Evolutionary conservation across 2,113 vertebrate genomes (phyloP).

Genomic region (Gymnorhina tibicen): DNA sequence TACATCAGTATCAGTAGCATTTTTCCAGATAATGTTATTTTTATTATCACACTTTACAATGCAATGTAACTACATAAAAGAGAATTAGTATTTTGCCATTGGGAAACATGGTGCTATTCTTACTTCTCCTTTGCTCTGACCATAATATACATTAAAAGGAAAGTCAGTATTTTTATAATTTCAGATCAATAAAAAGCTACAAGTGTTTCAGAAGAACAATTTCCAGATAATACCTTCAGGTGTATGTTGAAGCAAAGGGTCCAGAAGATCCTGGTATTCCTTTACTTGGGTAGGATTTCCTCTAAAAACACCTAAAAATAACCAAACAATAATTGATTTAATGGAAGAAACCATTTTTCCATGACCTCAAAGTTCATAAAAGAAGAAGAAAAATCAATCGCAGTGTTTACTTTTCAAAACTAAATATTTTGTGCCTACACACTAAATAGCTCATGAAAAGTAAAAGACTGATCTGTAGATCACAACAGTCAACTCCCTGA

Average conservation of each 20-base stretch:
- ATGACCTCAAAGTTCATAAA: neutral
- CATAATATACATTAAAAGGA: neutral
- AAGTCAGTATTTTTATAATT: neutral
- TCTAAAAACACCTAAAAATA: constrained; percentile 85
- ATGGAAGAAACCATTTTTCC: neutral
- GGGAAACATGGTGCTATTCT: neutral
- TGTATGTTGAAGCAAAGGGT: constrained; percentile 86
- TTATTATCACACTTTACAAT: neutral
- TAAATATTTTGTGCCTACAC: neutral
- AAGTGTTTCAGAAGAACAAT: neutral
- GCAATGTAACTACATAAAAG: neutral
- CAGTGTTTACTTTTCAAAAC: neutral
- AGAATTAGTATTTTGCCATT: neutral
- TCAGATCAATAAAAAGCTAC: neutral
- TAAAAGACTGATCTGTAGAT: neutral
- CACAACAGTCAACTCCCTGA: neutral
- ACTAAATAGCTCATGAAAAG: neutral
- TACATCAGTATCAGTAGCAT: neutral
- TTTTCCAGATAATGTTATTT: neutral
- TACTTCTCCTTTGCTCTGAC: neutral
- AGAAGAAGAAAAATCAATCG: neutral
- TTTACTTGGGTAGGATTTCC: constrained; percentile 88
- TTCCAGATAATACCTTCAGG: constrained; percentile 79
- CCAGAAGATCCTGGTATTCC: constrained; percentile 88
- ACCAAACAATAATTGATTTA: neutral